phyloP scores from a whole-genome alignment of 2,888 invertebrate genomes.

The Nephrotoma guestfalica region DNA sequence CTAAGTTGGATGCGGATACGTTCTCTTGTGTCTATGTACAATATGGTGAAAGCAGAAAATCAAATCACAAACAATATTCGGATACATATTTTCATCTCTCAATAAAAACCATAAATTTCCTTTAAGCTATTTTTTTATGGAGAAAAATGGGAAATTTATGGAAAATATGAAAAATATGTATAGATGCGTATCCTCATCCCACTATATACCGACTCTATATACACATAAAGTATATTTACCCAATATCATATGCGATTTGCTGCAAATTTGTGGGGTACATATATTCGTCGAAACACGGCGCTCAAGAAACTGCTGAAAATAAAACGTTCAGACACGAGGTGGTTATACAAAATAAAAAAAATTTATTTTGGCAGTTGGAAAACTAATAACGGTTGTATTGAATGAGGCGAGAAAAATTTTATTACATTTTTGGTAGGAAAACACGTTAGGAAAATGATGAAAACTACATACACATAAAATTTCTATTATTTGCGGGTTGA shows the following conservation, averaged over 20 bases:
- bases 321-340: not conserved
- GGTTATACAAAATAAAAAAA: not conserved
- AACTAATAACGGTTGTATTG: not conserved
- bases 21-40: not conserved
- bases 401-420: not conserved
- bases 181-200: not conserved
- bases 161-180: not conserved
- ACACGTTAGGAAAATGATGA: not conserved
- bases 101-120: not conserved
- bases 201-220: not conserved
- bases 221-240: not conserved
- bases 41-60: not conserved
- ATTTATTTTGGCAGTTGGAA: not conserved
- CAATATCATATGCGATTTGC: not conserved
- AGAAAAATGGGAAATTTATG: not conserved
- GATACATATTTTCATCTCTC: not conserved
- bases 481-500: not conserved
- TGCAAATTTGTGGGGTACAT: not conserved
- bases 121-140: not conserved
- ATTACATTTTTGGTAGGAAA: not conserved
- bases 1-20: not conserved
- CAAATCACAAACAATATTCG: not conserved
- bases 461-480: not conserved
- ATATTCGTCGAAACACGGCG: not conserved
- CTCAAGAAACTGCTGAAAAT: not conserved